A percentile compares a stretch with the other conserved stretches of the same genome.
Conservation (phyloP, 2,888 invertebrate species). For the Oxyteleia sp. region DNA sequence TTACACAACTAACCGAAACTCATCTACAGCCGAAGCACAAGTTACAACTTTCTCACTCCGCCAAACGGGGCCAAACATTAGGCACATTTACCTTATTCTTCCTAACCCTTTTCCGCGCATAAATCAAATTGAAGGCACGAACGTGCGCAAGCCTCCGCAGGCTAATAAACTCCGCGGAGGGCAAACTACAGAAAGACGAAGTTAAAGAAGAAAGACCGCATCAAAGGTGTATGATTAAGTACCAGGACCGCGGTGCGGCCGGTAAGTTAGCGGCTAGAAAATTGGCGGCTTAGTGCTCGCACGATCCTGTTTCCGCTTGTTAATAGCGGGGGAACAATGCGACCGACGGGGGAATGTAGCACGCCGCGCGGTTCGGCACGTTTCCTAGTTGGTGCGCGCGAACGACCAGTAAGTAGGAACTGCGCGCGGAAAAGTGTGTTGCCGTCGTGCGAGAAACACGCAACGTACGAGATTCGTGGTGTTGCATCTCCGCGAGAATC, state of each 20-base stretch:
- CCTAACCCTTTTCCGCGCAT: constrained; percentile 20
- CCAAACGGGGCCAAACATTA: not conserved
- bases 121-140: constrained; percentile 13
- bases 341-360: constrained; percentile 45
- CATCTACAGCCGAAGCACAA: not conserved
- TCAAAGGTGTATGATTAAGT: constrained; percentile 40
- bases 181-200: constrained; percentile 3
- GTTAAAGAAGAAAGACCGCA: constrained; percentile 14
- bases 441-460: constrained; percentile 38
- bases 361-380: constrained; percentile 39
- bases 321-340: constrained; percentile 48
- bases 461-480: constrained; percentile 11
- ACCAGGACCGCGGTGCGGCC: constrained; percentile 16
- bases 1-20: not conserved
- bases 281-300: constrained; percentile 55
- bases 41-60: not conserved
- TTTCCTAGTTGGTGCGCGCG: constrained; percentile 53
- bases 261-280: constrained; percentile 44
- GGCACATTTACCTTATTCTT: constrained; percentile 41
- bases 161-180: constrained; percentile 10
- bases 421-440: constrained; percentile 46
- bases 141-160: not conserved
- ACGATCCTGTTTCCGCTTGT: constrained; percentile 62
- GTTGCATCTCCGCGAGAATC: constrained; percentile 32
- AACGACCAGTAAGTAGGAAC: constrained; percentile 37